These are phyloP conservation scores for Augochlora pura DNA, from an alignment of 1,140 invertebrate genomes.

Conservation along the genomic window DNA sequence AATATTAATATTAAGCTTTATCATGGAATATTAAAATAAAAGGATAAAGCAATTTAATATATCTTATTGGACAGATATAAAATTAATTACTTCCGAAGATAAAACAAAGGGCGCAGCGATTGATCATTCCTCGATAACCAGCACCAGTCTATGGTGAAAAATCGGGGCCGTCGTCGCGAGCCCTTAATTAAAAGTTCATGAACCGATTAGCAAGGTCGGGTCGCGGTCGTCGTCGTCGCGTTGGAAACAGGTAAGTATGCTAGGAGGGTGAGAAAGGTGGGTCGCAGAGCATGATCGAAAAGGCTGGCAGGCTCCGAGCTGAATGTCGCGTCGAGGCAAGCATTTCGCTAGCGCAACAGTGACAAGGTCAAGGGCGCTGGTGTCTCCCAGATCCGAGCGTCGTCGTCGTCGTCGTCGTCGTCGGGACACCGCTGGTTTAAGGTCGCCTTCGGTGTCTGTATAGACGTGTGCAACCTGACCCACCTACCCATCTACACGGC, in stretches of 20 bases:
- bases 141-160: no score
- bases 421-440: conserved; percentile 48
- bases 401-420: conserved; percentile 44
- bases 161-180: no score
- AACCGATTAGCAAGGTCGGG: neutral
- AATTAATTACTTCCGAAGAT: no score
- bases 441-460: conserved; percentile 28
- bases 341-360: conserved; percentile 50
- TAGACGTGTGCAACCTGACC: neutral
- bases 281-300: conserved; percentile 31
- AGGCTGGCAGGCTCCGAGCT: conserved; percentile 47
- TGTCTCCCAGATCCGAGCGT: conserved; percentile 35
- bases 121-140: no score
- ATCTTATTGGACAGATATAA: no score
- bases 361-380: conserved; percentile 52
- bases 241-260: neutral
- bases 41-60: no score
- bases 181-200: neutral
- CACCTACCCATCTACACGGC: neutral
- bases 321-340: conserved; percentile 43
- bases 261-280: neutral
- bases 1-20: no score
- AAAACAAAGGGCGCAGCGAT: no score
- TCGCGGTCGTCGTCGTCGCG: neutral
- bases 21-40: no score